Conservation (phyloP, 2,797 vertebrate genomes). For the Euphonia xanthogaster region DNA sequence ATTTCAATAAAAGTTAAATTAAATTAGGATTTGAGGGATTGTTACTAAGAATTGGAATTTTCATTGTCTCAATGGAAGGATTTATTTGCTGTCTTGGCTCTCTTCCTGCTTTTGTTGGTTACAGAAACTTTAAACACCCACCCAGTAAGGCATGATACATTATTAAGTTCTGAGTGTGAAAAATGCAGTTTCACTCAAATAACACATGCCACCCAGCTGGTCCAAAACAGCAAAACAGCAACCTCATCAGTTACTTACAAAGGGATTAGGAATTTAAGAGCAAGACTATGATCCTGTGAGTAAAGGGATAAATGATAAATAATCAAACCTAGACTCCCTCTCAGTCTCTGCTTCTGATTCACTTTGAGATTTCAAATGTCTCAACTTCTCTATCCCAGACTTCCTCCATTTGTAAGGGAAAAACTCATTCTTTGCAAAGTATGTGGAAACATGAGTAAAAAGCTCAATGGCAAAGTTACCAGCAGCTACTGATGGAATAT, state of each 20-base stretch:
- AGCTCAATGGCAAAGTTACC: background rate
- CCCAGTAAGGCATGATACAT: background rate
- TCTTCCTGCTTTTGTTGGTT: background rate
- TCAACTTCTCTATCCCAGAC: background rate
- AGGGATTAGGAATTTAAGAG: background rate
- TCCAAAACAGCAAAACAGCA: background rate
- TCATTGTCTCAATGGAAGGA: background rate
- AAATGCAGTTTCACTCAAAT: background rate
- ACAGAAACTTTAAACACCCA: background rate
- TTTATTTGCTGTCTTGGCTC: background rate
- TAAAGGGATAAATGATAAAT: background rate
- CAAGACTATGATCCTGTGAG: background rate
- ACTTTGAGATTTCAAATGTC: background rate
- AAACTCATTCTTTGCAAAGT: background rate
- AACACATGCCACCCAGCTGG: background rate
- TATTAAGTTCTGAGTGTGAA: background rate
- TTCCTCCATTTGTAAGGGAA: background rate
- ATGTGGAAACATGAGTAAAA: background rate
- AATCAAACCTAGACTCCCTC: background rate
- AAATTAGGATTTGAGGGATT: background rate
- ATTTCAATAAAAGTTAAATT: conserved; percentile 26
- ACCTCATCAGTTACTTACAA: background rate
- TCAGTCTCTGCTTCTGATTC: background rate
- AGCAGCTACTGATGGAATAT: background rate
- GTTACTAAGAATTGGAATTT: background rate